Percentiles rank a stretch among this genome's conserved stretches.
Conservation (phyloP, 1,140 invertebrate genomes). For the Drosophila rhopaloa region DNA sequence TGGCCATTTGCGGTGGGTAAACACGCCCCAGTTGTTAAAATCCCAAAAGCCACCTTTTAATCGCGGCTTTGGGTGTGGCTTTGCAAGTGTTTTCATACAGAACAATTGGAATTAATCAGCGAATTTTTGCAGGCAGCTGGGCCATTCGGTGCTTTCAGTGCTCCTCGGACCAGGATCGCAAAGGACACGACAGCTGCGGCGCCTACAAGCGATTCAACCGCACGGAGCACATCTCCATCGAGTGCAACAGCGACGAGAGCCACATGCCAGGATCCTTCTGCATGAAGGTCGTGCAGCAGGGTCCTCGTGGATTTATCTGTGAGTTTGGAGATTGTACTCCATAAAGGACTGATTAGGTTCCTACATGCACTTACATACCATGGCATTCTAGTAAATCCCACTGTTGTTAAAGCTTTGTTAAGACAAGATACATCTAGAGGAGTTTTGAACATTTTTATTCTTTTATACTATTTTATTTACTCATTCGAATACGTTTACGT, state of each 20-base stretch:
- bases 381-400: not conserved
- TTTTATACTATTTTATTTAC: no score
- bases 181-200: conserved; percentile 93
- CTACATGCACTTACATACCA: no score
- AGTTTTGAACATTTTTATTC: no score
- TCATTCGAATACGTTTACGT: no score
- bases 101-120: conserved; percentile 6
- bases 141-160: conserved; percentile 94
- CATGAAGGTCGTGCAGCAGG: conserved; percentile 95
- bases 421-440: no score
- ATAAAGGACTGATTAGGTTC: no score
- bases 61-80: conserved; percentile 65
- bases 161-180: conserved; percentile 90
- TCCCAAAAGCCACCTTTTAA: not conserved
- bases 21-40: no score
- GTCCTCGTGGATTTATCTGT: conserved; percentile 96
- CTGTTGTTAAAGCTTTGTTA: no score
- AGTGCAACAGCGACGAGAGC: conserved; percentile 95
- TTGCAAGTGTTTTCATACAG: conserved; percentile 23
- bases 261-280: conserved; percentile 96
- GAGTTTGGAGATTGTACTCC: conserved; percentile 77
- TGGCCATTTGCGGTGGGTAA: conserved; percentile 55
- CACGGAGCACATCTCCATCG: conserved; percentile 92
- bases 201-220: conserved; percentile 93
- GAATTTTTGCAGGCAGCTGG: conserved; percentile 48